Evolutionary conservation across 2,113 vertebrate genomes (phyloP).

Genomic region (Neogale vison): DNA sequence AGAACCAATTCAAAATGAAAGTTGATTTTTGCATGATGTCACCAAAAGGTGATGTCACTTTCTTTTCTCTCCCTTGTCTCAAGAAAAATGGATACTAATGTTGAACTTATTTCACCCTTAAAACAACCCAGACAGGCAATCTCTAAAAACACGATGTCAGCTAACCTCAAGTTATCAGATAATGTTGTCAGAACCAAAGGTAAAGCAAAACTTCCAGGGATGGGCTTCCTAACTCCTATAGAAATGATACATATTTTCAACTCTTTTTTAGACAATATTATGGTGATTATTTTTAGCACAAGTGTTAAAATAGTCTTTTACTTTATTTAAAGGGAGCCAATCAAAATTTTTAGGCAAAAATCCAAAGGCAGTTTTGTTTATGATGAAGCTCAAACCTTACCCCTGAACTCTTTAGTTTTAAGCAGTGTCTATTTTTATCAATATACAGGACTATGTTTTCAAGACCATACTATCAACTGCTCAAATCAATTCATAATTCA

Average conservation of each 20-base stretch:
- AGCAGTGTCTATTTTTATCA: constrained; percentile 20
- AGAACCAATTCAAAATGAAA: constrained; percentile 48
- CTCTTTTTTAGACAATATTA: neutral
- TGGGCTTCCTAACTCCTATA: neutral
- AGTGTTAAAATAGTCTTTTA: neutral
- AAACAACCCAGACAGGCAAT: constrained; percentile 20
- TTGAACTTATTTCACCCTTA: constrained; percentile 35
- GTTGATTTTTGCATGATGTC: constrained; percentile 45
- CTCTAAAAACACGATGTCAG: neutral
- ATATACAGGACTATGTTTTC: neutral
- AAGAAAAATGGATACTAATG: constrained; percentile 36
- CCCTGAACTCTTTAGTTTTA: constrained; percentile 25
- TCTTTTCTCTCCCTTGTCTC: constrained; percentile 33
- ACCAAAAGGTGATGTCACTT: constrained; percentile 37
- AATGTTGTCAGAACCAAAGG: neutral
- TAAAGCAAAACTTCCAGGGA: constrained; percentile 35
- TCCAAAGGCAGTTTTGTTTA: constrained; percentile 18
- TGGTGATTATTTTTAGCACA: neutral
- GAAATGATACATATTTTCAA: constrained; percentile 15
- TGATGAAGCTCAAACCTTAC: constrained; percentile 22
- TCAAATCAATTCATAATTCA: constrained; percentile 36
- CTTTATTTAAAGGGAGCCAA: neutral
- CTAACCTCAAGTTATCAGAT: constrained; percentile 27
- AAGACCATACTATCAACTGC: neutral
- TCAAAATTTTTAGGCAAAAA: constrained; percentile 51